Conservation (phyloP, 2,888 invertebrate species). For the Diadromus collaris region DNA sequence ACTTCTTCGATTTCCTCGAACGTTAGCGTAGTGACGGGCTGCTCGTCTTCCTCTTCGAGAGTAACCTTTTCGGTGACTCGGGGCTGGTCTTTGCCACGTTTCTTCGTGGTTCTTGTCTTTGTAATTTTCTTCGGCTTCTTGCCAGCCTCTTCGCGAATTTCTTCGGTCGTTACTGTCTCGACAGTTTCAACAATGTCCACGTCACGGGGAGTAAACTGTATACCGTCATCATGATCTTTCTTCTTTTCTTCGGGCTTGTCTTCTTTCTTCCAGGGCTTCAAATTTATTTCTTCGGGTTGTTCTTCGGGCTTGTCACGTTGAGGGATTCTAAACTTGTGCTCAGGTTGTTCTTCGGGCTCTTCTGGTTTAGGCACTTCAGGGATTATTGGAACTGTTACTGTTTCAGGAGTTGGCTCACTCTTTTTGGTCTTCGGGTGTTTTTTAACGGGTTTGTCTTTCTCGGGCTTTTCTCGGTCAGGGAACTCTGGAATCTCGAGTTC, state of each 20-base stretch:
- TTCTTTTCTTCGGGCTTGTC: slow-evolving; percentile 73
- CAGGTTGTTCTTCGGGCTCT: slow-evolving; percentile 71
- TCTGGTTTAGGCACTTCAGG: slow-evolving; percentile 72
- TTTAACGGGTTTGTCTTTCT: slow-evolving; percentile 58
- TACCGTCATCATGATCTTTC: slow-evolving; percentile 39
- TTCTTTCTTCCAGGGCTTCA: slow-evolving; percentile 75
- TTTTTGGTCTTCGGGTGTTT: slow-evolving; percentile 69
- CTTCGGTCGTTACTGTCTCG: slow-evolving; percentile 65
- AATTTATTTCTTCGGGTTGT: slow-evolving; percentile 74
- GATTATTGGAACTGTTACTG: slow-evolving; percentile 63
- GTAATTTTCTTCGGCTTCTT: slow-evolving; percentile 71
- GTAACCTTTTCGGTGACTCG: slow-evolving; percentile 79
- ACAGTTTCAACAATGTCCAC: slow-evolving; percentile 65
- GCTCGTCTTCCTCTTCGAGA: slow-evolving; percentile 70
- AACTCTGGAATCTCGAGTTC: slow-evolving; percentile 65
- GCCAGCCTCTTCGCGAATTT: slow-evolving; percentile 66
- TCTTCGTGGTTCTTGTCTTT: slow-evolving; percentile 77
- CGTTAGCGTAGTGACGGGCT: slow-evolving; percentile 71
- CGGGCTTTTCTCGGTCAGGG: slow-evolving; percentile 50
- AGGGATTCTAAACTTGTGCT: slow-evolving; percentile 75
- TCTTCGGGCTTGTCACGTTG: slow-evolving; percentile 70
- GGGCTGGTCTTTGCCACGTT: slow-evolving; percentile 71
- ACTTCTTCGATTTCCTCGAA: slow-evolving; percentile 71
- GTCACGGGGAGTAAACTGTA: slow-evolving; percentile 52
- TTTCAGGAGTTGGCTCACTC: slow-evolving; percentile 67